Evolutionary conservation across 2,797 vertebrate species (phyloP).

Genomic region (Enteromius argenteus): DNA sequence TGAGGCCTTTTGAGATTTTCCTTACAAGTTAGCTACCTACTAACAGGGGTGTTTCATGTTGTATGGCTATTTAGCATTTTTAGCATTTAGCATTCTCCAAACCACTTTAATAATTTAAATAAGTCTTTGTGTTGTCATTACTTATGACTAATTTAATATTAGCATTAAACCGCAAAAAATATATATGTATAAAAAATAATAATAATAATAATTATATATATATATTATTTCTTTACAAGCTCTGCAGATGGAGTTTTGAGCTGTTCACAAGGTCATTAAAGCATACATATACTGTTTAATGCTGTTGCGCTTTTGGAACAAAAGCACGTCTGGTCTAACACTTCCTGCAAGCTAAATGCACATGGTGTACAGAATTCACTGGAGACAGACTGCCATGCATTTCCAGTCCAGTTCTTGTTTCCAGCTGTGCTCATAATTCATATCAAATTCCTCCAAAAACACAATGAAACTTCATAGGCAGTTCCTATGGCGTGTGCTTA

Average conservation of each 20-base stretch:
- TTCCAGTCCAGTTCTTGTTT: slow-evolving; percentile 33
- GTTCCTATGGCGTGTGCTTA: neutral
- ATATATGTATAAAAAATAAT: no score
- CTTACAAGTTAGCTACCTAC: neutral
- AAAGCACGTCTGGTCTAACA: neutral
- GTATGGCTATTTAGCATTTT: neutral
- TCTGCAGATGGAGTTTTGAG: neutral
- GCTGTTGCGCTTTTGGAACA: neutral
- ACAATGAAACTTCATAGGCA: neutral
- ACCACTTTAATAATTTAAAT: neutral
- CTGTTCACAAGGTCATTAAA: neutral
- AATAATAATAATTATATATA: no score
- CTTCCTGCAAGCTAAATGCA: neutral
- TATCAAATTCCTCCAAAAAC: neutral
- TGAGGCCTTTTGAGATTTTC: neutral
- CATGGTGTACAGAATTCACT: neutral
- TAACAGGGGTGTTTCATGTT: neutral
- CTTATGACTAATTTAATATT: neutral
- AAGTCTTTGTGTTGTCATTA: neutral
- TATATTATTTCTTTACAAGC: neutral
- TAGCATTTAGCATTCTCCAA: neutral
- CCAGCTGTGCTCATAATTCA: slow-evolving; percentile 13
- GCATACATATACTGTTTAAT: neutral
- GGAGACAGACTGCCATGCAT: neutral
- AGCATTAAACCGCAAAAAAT: neutral